Evolutionary conservation across 2,113 vertebrate genomes (phyloP).

Genomic region (Oxygymnocypris stewartii): DNA sequence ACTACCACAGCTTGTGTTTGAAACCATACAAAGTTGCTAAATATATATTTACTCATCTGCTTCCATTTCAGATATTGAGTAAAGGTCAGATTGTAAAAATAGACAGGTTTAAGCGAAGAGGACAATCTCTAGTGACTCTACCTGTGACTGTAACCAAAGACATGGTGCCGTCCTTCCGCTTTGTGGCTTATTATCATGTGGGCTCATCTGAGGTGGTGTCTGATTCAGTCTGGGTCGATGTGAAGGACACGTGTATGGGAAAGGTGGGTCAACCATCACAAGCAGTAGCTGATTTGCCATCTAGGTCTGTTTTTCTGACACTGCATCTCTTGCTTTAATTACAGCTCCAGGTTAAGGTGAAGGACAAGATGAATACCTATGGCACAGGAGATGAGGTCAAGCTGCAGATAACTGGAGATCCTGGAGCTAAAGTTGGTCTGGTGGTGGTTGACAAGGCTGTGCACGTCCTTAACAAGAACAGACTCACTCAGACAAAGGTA

Average conservation of each 20-base stretch:
- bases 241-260: conserved; percentile 71
- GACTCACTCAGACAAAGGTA: conserved; percentile 72
- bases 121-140: conserved; percentile 65
- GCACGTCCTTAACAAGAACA: conserved; percentile 67
- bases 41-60: not conserved
- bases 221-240: conserved; percentile 70
- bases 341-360: conserved; percentile 60
- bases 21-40: not conserved
- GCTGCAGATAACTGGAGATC: conserved; percentile 68
- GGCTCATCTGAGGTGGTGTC: conserved; percentile 66
- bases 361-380: not conserved
- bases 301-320: not conserved
- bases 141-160: conserved; percentile 51
- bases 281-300: not conserved
- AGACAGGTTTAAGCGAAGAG: conserved; percentile 52
- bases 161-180: conserved; percentile 69
- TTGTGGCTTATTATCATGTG: conserved; percentile 72
- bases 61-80: conserved; percentile 60
- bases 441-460: conserved; percentile 73
- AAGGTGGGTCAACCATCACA: conserved; percentile 50
- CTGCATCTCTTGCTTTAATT: not conserved
- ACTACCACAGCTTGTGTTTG: not conserved
- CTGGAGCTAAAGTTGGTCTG: conserved; percentile 67
- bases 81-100: conserved; percentile 62
- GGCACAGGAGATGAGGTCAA: conserved; percentile 43